Percentiles rank a stretch among this genome's conserved stretches.
phyloP scores from a whole-genome alignment of 2,797 vertebrate genomes.

The Periophthalmus magnuspinnatus region DNA sequence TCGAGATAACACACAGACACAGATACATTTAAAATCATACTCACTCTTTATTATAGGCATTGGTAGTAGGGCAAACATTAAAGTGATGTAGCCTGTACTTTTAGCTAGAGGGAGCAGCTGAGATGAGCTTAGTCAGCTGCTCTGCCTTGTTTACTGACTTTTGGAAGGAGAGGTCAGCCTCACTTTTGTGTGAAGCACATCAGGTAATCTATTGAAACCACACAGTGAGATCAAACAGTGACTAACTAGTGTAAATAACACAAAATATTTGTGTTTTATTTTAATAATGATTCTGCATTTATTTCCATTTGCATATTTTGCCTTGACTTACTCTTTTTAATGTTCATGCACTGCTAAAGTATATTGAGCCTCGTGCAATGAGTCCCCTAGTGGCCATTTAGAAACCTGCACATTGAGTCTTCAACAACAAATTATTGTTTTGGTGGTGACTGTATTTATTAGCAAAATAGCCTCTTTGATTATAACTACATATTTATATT shows the following conservation, averaged over 20 bases:
- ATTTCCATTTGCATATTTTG: constrained; percentile 12
- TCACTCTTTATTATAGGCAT: constrained; percentile 6
- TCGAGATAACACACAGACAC: constrained; percentile 24
- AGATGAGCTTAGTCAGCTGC: constrained; percentile 50
- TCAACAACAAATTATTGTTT: not conserved
- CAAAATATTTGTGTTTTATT: constrained; percentile 10
- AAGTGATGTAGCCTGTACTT: constrained; percentile 28
- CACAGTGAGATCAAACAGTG: constrained; percentile 32
- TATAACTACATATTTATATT: too few relatives aligned
- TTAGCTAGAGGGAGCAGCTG: constrained; percentile 40
- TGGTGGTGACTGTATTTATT: not conserved
- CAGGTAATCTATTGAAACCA: constrained; percentile 31
- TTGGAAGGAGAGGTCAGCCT: constrained; percentile 39
- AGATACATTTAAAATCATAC: constrained; percentile 3
- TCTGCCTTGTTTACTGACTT: constrained; percentile 53
- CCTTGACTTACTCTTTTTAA: constrained; percentile 36
- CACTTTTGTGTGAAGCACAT: constrained; percentile 39
- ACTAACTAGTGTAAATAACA: constrained; percentile 5
- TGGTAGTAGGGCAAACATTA: constrained; percentile 24
- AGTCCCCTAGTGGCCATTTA: constrained; percentile 60
- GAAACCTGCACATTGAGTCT: constrained; percentile 21
- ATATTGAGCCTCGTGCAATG: constrained; percentile 20
- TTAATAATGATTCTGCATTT: not conserved
- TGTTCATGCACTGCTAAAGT: constrained; percentile 33
- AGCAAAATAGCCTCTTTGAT: too few relatives aligned